Conservation (phyloP, 2,888 invertebrate genomes). For the Himalopsyche kuldschensis region DNA sequence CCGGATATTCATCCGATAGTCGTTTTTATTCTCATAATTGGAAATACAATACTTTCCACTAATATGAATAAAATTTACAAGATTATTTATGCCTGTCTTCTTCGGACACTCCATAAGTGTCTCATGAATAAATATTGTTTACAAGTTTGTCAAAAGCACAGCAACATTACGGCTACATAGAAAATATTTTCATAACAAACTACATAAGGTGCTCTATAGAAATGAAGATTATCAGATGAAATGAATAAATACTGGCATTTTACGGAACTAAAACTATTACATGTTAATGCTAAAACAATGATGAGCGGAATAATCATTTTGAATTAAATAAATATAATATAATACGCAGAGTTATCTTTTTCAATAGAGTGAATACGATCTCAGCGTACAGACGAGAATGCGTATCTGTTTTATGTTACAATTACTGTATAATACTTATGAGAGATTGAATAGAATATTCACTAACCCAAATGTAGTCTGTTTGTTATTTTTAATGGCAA, state of each 20-base stretch:
- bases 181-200: slow-evolving; percentile 5
- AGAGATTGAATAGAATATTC: background rate
- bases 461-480: slow-evolving; percentile 5
- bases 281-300: background rate
- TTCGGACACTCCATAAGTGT: background rate
- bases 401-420: background rate
- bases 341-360: background rate
- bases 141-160: slow-evolving; percentile 4
- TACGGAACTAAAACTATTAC: background rate
- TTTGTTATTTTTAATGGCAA: slow-evolving; percentile 5
- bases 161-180: background rate
- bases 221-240: background rate
- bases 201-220: background rate
- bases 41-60: slow-evolving; percentile 3
- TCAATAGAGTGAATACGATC: background rate
- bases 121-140: background rate
- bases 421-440: background rate
- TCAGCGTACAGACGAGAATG: background rate
- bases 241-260: background rate
- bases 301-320: background rate
- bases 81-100: slow-evolving; percentile 3
- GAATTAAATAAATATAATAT: background rate
- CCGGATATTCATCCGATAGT: background rate
- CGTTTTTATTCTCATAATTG: slow-evolving; percentile 9
- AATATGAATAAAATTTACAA: slow-evolving; percentile 5